phyloP scores from a whole-genome alignment of 2,888 invertebrate species.

The Opisthograptis luteolata region DNA sequence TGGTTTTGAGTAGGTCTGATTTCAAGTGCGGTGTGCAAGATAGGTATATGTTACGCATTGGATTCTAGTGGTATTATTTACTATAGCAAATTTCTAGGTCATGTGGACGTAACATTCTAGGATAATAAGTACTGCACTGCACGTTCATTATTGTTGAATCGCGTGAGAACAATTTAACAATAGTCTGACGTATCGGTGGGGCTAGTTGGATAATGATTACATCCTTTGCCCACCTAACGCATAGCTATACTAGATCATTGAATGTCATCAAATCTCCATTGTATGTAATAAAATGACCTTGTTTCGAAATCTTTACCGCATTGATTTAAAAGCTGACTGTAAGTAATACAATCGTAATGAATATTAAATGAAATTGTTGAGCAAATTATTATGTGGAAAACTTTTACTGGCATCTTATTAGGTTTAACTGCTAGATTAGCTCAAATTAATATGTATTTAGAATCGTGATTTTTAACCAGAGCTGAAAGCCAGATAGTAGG shows the following conservation, averaged over 20 bases:
- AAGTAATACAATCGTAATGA: too few relatives aligned
- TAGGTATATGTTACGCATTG: conserved; percentile 8
- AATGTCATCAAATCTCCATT: conserved; percentile 19
- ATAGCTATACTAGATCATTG: conserved; percentile 24
- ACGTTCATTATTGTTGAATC: conserved; percentile 6
- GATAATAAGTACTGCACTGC: conserved; percentile 5
- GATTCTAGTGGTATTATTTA: neutral
- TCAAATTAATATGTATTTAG: too few relatives aligned
- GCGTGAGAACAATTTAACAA: conserved; percentile 61
- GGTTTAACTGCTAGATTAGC: too few relatives aligned
- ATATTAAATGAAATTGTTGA: too few relatives aligned
- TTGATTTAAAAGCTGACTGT: too few relatives aligned
- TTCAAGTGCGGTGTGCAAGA: too few relatives aligned
- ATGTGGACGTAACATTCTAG: conserved; percentile 1
- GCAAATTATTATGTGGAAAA: too few relatives aligned
- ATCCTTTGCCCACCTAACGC: conserved; percentile 54
- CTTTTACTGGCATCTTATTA: too few relatives aligned
- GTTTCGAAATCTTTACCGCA: too few relatives aligned
- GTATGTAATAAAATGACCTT: conserved; percentile 14
- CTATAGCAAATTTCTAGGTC: neutral
- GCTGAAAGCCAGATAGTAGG: too few relatives aligned
- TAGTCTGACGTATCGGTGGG: conserved; percentile 44
- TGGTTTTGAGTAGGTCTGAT: too few relatives aligned
- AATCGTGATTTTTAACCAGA: too few relatives aligned
- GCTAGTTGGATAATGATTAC: conserved; percentile 67